phyloP scores from a whole-genome alignment of 2,888 invertebrate genomes.

The Cylindroiulus punctatus region DNA sequence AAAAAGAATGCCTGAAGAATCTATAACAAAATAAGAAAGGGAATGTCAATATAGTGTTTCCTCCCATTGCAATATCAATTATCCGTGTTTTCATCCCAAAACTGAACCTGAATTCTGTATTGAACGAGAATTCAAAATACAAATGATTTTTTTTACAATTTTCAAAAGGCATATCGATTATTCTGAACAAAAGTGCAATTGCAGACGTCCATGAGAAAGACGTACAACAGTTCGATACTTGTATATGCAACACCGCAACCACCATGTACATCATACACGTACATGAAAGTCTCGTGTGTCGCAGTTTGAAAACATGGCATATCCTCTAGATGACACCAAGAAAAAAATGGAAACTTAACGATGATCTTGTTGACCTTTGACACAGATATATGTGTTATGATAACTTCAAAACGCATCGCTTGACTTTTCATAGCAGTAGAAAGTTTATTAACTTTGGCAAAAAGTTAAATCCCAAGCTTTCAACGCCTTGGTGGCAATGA shows the following conservation, averaged over 20 bases:
- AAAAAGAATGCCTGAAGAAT: constrained; percentile 51
- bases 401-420: neutral
- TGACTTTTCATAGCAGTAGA: neutral
- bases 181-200: neutral
- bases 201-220: neutral
- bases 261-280: too few species aligned
- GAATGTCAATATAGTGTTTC: neutral
- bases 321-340: too few species aligned
- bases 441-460: neutral
- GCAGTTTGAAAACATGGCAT: too few species aligned
- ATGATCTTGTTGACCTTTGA: neutral
- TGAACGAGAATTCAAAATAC: neutral
- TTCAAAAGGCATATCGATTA: neutral
- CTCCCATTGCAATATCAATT: neutral
- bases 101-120: neutral
- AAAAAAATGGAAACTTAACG: neutral
- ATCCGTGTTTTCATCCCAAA: neutral
- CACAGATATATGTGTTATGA: neutral
- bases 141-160: neutral
- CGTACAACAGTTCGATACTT: too few species aligned
- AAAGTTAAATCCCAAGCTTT: neutral
- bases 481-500: neutral
- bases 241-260: too few species aligned
- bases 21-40: neutral
- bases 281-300: too few species aligned